Evolutionary conservation across 2,888 invertebrate species (phyloP).

Genomic region (Dromius quadrimaculatus): DNA sequence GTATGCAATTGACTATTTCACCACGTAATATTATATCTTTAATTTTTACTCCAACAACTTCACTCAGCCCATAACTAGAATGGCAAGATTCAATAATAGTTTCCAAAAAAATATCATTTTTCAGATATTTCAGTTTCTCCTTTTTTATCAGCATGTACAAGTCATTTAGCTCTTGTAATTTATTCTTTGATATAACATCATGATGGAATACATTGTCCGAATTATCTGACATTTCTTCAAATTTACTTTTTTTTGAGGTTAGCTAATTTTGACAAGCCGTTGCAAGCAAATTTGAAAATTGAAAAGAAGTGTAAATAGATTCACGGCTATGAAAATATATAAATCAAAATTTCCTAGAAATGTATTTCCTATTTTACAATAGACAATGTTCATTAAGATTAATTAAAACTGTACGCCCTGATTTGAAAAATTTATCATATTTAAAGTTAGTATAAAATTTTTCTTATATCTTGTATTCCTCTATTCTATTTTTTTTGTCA

Average conservation of each 20-base stretch:
- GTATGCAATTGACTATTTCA: conserved; percentile 32
- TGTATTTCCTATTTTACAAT: too few species aligned
- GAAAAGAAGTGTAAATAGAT: too few species aligned
- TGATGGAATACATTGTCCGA: not conserved
- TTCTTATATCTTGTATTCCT: too few species aligned
- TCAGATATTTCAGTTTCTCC: conserved; percentile 58
- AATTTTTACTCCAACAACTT: conserved; percentile 58
- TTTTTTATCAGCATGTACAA: conserved; percentile 58
- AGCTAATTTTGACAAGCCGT: not conserved
- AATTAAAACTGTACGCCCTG: too few species aligned
- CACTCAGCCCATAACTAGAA: conserved; percentile 55
- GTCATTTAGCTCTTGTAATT: conserved; percentile 59
- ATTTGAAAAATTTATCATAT: too few species aligned
- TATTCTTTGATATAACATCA: conserved; percentile 28
- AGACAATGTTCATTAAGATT: too few species aligned
- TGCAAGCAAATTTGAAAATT: not conserved
- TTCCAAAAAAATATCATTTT: conserved; percentile 59
- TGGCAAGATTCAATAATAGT: conserved; percentile 57
- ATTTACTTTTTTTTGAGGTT: conserved; percentile 15
- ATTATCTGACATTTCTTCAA: conserved; percentile 8
- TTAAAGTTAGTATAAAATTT: too few species aligned
- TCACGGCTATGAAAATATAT: too few species aligned
- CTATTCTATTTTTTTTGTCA: too few species aligned
- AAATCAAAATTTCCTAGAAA: too few species aligned
- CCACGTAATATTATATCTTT: conserved; percentile 56